Base-by-base conservation (phyloP, 1,140 invertebrate genomes). In the Drosophila arawakana region DNA sequence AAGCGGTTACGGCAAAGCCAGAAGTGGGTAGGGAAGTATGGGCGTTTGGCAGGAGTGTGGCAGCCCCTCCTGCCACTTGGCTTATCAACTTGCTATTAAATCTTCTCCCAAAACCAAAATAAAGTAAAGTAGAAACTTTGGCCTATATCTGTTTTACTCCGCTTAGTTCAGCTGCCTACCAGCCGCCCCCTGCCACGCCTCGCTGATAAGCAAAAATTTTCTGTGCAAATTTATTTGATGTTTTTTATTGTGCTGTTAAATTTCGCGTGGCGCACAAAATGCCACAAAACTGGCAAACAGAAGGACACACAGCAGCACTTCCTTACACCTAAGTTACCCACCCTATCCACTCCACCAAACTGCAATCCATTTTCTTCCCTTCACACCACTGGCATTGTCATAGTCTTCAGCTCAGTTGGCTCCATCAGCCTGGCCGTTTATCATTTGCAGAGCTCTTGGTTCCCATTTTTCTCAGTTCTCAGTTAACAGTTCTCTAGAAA, bases 41-140 rank as follows among this genome's bases (percentile, higher is more conserved):
- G 25, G 25, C 25, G 25, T 1, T 30, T 5, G 25, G 47, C 7
- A 21, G 34, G 10, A 30, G 7, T 47, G 41, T 39, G 37, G 37
- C 37, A 18, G 25, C 49, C 21, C 4, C 35, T 50, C 25, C 15
- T 18, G 37, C 55, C 43, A 52, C 63, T 62, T 70, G 78, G 76
- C 82, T 86, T 86, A 86, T 86, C 82, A 86, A 80, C 73, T 86
- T 80, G 76, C 82, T 78, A 86, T 86, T 86, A 86, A 88, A 86
- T 86, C 82, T 86, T 30, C 11, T 39, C 30, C 10, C 15, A 2
- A 47, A 18, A 15, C n/a, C 13, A 46, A 47, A 47, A 15, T 34
- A 61, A 50, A 21, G 30, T 46, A 49, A 49, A 43, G 13, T 25
- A 13, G 30, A 34, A 73, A 68, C 55, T 71, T 63, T 75, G 67